Base-by-base conservation (phyloP, 1,140 invertebrate species). In the Cylas formicarius region DNA sequence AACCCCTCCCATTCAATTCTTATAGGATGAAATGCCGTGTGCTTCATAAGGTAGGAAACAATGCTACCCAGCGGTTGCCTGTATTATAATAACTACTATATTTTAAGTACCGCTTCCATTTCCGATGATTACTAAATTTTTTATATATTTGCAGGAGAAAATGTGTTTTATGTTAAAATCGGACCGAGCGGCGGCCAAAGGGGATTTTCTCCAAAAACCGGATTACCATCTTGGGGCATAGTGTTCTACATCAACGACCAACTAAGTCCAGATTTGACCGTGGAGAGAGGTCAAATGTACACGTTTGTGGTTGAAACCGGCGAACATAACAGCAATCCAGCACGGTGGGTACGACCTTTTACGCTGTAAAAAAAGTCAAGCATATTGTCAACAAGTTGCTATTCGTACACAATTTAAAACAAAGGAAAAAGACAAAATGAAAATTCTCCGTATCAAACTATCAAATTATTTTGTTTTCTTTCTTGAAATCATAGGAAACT, bases 211-310 rank as follows among this genome's bases (percentile, higher is more conserved):
- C 74, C 80, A 6, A 81, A 89, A 16, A 91, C 87, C 28, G 83
- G 81, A 38, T 71, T 78, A 52, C 80, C 84, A 5, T 87, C 86
- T 1, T 90, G 88, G 80, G 89, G 88, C 22, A 87, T 93, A 48
- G 86, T 86, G 7, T 96, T 89, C 88, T 96, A 92, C 68, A 83
- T 96, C 53, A 95, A 97, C 65, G 90, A 91, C 55, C 69, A 80
- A 49, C 71, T 96, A 5, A 90, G 91, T 50, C 90, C 92, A 0
- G 90, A 95, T 63, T 70, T 96, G 5, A 88, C 84, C 36, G 84
- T 97, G 24, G 86, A 90, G 62, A 70, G 91, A 43, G 90, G 90
- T 19, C 73, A 83, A 65, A 92, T 83, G 0, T 96, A 96, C 67
- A 86, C 82, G 26, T 96, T 94, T 60, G 69, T 77, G 10, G 79